Evolutionary conservation across 2,797 vertebrate genomes (phyloP).

Genomic region (Hoplostethus atlanticus): DNA sequence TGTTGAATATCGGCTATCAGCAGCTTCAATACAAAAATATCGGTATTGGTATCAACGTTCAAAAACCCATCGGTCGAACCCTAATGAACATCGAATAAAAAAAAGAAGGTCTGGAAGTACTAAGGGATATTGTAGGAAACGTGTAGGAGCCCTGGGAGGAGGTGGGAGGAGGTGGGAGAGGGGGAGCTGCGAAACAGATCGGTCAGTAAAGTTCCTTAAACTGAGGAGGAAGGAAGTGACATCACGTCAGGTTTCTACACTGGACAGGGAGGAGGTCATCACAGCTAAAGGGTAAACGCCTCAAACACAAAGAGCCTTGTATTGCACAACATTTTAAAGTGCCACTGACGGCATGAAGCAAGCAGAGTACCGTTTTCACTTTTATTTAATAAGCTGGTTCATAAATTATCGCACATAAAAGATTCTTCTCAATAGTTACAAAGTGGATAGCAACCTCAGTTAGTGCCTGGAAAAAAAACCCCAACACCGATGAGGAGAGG

Average conservation of each 20-base stretch:
- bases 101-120: no score
- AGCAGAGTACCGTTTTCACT: conserved; percentile 70
- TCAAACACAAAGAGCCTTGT: no score
- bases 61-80: no score
- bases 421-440: conserved; percentile 90
- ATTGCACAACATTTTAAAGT: no score
- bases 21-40: no score
- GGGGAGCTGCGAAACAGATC: neutral
- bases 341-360: conserved; percentile 9
- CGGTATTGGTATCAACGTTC: no score
- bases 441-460: conserved; percentile 80
- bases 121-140: neutral
- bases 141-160: neutral
- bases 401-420: conserved; percentile 99
- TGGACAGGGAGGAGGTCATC: no score
- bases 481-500: conserved; percentile 30
- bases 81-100: no score
- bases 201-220: neutral
- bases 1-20: no score
- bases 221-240: no score
- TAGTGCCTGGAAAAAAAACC: conserved; percentile 64
- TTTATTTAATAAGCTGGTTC: conserved; percentile 97
- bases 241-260: no score
- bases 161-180: neutral
- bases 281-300: no score